Conservation (phyloP, 1,140 invertebrate species). For the Zaprionus capensis region DNA sequence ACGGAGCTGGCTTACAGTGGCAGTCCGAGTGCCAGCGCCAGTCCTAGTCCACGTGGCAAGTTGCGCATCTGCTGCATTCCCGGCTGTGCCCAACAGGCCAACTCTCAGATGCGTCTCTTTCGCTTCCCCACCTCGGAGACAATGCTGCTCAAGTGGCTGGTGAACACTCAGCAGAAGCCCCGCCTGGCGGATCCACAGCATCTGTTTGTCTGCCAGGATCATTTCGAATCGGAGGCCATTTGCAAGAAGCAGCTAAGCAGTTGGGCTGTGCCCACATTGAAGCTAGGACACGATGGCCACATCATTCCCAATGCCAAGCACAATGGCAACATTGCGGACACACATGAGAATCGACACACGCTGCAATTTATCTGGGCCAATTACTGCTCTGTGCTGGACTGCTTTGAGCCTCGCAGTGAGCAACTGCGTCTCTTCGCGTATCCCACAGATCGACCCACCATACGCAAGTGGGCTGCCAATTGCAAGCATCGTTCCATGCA, state of each 20-base stretch:
- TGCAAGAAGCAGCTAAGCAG: constrained; percentile 61
- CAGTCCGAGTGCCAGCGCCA: constrained; percentile 54
- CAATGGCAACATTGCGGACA: constrained; percentile 62
- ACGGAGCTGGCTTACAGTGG: constrained; percentile 38
- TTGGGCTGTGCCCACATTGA: constrained; percentile 72
- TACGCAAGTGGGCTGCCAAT: constrained; percentile 67
- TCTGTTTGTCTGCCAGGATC: constrained; percentile 64
- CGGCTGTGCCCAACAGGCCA: constrained; percentile 49
- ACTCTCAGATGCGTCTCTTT: constrained; percentile 50
- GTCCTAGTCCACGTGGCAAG: constrained; percentile 58
- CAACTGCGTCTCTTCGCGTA: constrained; percentile 56
- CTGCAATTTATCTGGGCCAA: constrained; percentile 64
- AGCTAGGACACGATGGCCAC: constrained; percentile 65
- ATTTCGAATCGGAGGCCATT: constrained; percentile 75
- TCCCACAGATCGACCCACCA: constrained; percentile 55
- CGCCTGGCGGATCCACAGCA: constrained; percentile 52
- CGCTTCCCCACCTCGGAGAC: constrained; percentile 58
- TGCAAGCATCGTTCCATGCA: constrained; percentile 73
- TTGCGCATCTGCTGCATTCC: constrained; percentile 65
- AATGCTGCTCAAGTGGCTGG: constrained; percentile 64
- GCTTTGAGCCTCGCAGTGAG: constrained; percentile 54
- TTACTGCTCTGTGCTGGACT: constrained; percentile 68
- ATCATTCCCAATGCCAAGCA: constrained; percentile 65
- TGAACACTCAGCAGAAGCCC: constrained; percentile 63
- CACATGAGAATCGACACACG: constrained; percentile 42